Conservation (phyloP, 2,888 invertebrate genomes). For the Chorisops tibialis region DNA sequence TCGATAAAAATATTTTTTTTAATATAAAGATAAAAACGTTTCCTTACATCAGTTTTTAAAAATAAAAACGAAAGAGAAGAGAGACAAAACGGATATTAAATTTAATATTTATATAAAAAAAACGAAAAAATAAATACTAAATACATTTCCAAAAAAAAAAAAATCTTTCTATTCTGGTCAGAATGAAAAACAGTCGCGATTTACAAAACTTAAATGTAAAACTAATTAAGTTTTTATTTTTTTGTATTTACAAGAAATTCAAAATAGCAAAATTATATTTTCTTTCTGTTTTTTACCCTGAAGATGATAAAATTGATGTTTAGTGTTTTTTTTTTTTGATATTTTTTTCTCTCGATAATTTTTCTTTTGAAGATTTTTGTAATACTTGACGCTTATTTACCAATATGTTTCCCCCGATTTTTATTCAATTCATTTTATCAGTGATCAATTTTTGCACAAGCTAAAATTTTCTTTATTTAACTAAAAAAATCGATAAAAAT, state of each 20-base stretch:
- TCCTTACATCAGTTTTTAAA: slow-evolving; percentile 9
- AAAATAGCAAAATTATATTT: no score
- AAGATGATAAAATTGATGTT: no score
- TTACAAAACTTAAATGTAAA: no score
- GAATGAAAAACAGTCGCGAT: no score
- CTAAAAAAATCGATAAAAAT: slow-evolving; percentile 11
- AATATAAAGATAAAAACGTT: slow-evolving; percentile 20
- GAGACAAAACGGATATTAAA: background rate
- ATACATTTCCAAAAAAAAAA: slow-evolving; percentile 2
- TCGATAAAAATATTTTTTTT: slow-evolving; percentile 13
- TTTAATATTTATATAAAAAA: slow-evolving; percentile 7
- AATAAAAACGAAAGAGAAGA: background rate
- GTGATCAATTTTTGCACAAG: background rate
- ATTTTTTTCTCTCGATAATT: no score
- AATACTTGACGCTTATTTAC: no score
- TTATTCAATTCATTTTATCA: background rate
- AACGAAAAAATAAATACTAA: slow-evolving; percentile 3
- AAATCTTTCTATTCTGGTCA: background rate
- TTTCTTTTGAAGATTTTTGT: no score
- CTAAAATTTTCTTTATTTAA: background rate
- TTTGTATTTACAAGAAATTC: no score
- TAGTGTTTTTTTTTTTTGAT: no score
- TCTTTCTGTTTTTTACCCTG: no score
- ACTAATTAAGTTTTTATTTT: no score
- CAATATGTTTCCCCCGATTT: no score